Percentiles rank a stretch among this genome's conserved stretches.
These are phyloP conservation scores for Hylaeus volcanicus DNA, from an alignment of 1,140 invertebrate genomes.

Conservation along the genomic window DNA sequence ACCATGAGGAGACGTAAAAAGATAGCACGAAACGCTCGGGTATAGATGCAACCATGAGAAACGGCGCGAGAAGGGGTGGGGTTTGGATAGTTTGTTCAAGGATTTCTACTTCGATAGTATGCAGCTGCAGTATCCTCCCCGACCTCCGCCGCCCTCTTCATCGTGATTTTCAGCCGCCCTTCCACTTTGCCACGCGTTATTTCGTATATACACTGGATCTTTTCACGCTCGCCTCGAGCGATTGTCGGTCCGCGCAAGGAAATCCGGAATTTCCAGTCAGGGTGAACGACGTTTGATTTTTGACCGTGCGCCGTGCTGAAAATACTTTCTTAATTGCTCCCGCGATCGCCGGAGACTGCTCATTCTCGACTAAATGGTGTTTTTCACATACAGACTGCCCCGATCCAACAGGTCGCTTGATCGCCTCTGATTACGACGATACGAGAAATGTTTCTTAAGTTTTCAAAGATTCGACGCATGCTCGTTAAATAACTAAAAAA, in stretches of 20 bases:
- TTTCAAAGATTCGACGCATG: too few species aligned
- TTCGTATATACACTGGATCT: slow-evolving; percentile 30
- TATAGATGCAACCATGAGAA: not conserved
- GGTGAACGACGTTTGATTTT: slow-evolving; percentile 50
- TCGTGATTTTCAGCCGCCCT: slow-evolving; percentile 20
- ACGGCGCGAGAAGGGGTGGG: slow-evolving; percentile 12
- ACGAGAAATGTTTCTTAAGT: too few species aligned
- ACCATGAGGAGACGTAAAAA: slow-evolving; percentile 18
- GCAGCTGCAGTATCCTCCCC: slow-evolving; percentile 56
- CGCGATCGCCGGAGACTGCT: not conserved
- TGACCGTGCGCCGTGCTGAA: not conserved
- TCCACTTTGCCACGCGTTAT: slow-evolving; percentile 46
- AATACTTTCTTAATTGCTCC: slow-evolving; percentile 38
- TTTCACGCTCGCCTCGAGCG: slow-evolving; percentile 45
- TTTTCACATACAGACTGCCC: too few species aligned
- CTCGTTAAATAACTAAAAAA: too few species aligned
- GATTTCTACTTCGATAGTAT: slow-evolving; percentile 54
- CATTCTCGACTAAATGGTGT: too few species aligned
- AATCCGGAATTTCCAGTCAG: slow-evolving; percentile 51
- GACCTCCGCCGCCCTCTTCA: slow-evolving; percentile 38
- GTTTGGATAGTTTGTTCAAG: slow-evolving; percentile 54
- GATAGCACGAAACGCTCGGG: slow-evolving; percentile 18
- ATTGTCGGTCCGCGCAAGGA: slow-evolving; percentile 43
- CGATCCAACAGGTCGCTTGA: too few species aligned
- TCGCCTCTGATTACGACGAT: too few species aligned